These are phyloP conservation scores for Lasioglossum vierecki DNA, from an alignment of 2,888 invertebrate species.

Conservation along the genomic window DNA sequence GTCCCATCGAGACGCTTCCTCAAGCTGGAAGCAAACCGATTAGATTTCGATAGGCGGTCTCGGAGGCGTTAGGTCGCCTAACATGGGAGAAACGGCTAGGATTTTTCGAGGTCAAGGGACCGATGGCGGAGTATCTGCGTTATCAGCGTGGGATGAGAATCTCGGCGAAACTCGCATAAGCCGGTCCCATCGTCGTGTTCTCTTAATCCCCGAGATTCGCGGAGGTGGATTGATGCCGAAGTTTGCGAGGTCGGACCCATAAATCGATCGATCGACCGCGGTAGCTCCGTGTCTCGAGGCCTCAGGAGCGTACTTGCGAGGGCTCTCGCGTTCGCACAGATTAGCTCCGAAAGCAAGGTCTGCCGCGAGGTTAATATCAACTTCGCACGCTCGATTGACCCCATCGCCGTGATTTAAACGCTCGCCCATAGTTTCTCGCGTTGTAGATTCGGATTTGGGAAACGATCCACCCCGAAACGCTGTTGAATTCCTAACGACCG, in stretches of 20 bases:
- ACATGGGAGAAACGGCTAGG: slow-evolving; percentile 7
- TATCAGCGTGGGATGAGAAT: slow-evolving; percentile 54
- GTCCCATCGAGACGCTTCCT: slow-evolving; percentile 30
- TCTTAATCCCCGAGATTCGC: slow-evolving; percentile 35
- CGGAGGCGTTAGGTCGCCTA: slow-evolving; percentile 16
- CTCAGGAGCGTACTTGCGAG: slow-evolving; percentile 27
- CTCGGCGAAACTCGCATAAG: slow-evolving; percentile 55
- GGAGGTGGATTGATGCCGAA: slow-evolving; percentile 38
- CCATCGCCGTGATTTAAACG: background rate
- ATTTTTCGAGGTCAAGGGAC: slow-evolving; percentile 45
- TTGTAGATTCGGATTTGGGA: background rate
- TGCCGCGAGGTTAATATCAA: slow-evolving; percentile 32
- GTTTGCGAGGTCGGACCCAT: slow-evolving; percentile 61
- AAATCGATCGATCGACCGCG: slow-evolving; percentile 66
- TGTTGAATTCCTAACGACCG: background rate
- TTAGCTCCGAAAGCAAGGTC: slow-evolving; percentile 23
- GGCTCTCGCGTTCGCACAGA: slow-evolving; percentile 8
- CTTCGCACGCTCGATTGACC: slow-evolving; percentile 22
- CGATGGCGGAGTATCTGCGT: slow-evolving; percentile 47
- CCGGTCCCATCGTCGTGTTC: slow-evolving; percentile 24
- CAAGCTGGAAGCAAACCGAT: slow-evolving; percentile 44
- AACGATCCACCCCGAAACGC: background rate
- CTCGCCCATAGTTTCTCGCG: background rate
- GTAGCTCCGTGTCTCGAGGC: slow-evolving; percentile 23
- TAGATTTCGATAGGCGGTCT: slow-evolving; percentile 56